Evolutionary conservation across 2,113 vertebrate species (phyloP).

Genomic region (Cyprinodon brontotheroides): DNA sequence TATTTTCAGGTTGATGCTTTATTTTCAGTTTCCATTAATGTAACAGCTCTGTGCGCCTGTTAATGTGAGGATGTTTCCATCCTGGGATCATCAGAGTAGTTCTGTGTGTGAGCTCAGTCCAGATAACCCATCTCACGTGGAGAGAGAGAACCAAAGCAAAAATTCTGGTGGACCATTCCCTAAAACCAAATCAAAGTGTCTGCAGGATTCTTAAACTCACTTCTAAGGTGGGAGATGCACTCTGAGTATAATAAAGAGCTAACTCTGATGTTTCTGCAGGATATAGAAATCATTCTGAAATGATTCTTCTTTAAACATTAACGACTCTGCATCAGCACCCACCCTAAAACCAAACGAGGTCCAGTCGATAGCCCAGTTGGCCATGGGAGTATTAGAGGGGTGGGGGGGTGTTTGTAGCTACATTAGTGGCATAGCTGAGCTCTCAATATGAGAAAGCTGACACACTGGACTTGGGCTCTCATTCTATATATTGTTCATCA

Average conservation of each 20-base stretch:
- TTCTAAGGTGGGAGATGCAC: conserved; percentile 58
- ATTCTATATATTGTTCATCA: conserved; percentile 72
- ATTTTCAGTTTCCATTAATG: conserved; percentile 91
- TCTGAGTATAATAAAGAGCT: conserved; percentile 81
- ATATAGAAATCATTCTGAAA: conserved; percentile 80
- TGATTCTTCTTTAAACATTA: conserved; percentile 77
- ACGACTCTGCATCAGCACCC: conserved; percentile 74
- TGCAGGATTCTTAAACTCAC: conserved; percentile 40
- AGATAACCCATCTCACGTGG: conserved; percentile 69
- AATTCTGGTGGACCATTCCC: conserved; percentile 81
- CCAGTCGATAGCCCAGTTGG: conserved; percentile 39
- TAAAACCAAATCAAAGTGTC: conserved; percentile 69
- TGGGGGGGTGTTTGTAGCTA: conserved; percentile 75
- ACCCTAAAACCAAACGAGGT: conserved; percentile 71
- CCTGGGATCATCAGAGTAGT: conserved; percentile 55
- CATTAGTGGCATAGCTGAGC: conserved; percentile 99
- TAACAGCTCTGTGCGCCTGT: conserved; percentile 74
- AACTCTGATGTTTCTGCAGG: conserved; percentile 84
- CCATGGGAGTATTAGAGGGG: conserved; percentile 51
- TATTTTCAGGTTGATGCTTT: conserved; percentile 88
- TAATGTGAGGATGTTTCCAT: conserved; percentile 41
- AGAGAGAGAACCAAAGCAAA: conserved; percentile 76
- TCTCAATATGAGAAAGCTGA: conserved; percentile 99
- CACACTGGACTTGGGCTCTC: conserved; percentile 90
- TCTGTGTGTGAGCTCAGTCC: conserved; percentile 49